A percentile compares a stretch with the other conserved stretches of the same genome.
These are phyloP conservation scores for Phylloscopus trochiloides DNA, from an alignment of 2,113 vertebrate genomes.

Conservation along the genomic window DNA sequence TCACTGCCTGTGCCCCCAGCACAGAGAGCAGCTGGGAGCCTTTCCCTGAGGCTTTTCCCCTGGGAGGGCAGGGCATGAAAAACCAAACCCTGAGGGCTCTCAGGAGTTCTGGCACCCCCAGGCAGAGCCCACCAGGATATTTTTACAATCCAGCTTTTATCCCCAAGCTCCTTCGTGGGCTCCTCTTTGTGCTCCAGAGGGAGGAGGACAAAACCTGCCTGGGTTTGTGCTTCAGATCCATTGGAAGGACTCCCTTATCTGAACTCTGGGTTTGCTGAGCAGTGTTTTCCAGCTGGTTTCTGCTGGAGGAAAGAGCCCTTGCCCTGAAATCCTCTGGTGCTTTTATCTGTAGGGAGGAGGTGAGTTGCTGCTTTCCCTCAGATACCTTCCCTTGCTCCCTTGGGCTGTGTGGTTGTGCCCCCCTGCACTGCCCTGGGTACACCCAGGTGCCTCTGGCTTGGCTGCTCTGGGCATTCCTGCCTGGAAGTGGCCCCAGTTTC, in stretches of 20 bases:
- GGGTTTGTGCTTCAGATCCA: neutral
- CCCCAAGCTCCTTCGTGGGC: rapidly evolving
- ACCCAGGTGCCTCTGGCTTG: neutral
- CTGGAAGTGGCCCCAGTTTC: neutral
- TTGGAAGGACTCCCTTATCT: rapidly evolving
- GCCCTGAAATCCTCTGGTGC: neutral
- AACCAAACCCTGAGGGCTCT: neutral
- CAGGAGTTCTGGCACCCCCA: neutral
- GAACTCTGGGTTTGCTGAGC: neutral
- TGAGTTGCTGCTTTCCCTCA: neutral
- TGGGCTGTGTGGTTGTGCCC: neutral
- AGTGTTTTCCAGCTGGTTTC: neutral
- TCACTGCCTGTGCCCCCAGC: neutral
- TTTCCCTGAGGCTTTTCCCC: neutral
- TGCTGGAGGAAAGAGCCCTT: neutral
- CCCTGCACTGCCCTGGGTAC: neutral
- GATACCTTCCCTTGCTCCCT: neutral
- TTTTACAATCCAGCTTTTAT: neutral
- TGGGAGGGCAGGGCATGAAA: neutral
- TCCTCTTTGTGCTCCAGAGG: neutral
- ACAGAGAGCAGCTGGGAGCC: neutral
- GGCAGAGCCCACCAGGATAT: neutral
- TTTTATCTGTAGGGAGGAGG: neutral
- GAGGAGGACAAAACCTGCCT: neutral
- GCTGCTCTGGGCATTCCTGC: neutral